phyloP scores from a whole-genome alignment of 2,888 invertebrate species.

The Xylota segnis region DNA sequence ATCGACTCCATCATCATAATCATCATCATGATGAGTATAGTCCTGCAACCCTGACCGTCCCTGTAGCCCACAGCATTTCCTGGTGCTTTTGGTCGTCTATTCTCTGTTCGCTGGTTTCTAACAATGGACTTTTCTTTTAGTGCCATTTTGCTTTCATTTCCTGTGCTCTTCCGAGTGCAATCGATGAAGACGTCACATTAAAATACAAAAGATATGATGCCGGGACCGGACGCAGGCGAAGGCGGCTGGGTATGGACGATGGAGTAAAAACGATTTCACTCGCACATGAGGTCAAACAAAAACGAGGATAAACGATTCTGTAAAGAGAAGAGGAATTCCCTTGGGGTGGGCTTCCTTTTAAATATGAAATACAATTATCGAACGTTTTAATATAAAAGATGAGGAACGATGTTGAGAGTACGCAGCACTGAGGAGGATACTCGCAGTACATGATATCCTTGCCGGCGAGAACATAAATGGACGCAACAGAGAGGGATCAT shows the following conservation, averaged over 20 bases:
- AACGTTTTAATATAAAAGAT: slow-evolving; percentile 31
- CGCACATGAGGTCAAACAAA: slow-evolving; percentile 33
- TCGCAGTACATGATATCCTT: slow-evolving; percentile 12
- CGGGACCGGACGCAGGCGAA: background rate
- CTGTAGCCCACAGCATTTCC: background rate
- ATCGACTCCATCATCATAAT: slow-evolving; percentile 17
- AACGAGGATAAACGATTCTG: slow-evolving; percentile 19
- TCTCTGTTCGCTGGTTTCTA: slow-evolving; percentile 43
- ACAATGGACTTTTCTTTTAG: slow-evolving; percentile 51
- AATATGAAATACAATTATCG: slow-evolving; percentile 46
- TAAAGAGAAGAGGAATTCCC: slow-evolving; percentile 21
- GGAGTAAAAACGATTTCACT: slow-evolving; percentile 7
- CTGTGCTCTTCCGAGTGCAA: slow-evolving; percentile 51
- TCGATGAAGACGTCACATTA: slow-evolving; percentile 59
- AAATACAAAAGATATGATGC: slow-evolving; percentile 34
- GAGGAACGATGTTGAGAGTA: slow-evolving; percentile 14
- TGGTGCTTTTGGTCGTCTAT: slow-evolving; percentile 13
- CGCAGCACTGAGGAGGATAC: slow-evolving; percentile 1
- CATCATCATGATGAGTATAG: background rate
- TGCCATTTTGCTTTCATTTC: slow-evolving; percentile 59
- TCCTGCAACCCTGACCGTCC: background rate
- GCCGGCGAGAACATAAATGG: slow-evolving; percentile 7
- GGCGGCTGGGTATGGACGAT: background rate
- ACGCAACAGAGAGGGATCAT: slow-evolving; percentile 14
- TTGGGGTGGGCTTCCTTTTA: slow-evolving; percentile 24